Base-by-base conservation (phyloP, 2,797 vertebrate genomes). In the Aplochiton taeniatus region DNA sequence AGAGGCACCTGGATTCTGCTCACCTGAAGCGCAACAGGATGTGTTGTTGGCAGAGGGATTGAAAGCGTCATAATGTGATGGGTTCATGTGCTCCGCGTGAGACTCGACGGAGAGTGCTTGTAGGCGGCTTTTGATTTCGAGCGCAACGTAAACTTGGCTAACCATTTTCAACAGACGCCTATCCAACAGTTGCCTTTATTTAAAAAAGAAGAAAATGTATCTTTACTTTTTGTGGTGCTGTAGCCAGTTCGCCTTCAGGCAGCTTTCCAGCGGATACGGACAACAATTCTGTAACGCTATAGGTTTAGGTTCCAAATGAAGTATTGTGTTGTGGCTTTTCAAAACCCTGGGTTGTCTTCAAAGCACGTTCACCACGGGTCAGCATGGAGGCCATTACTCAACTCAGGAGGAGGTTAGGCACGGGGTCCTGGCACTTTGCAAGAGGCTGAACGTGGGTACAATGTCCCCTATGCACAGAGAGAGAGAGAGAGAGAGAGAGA, bases 311-410 rank as follows among this genome's bases (percentile, higher is more conserved):
- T 79, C 87, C 80, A 90, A 91, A 90, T 89, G 81, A 85, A 74
- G 78, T 70, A 72, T 89, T 89, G 87, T 89, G 72, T 64, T 71
- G 58, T 47, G 8, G 66, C 80, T 81, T 82, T 16, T 72, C 84
- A 66, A 82, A 80, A 53, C 73, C 19, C 64, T 8, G 54, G 49
- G 57, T 68, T 65, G 75, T 75, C 77, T 84, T 84, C 63, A 78
- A 86, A 88, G 78, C 79, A 77, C 83, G 46, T 84, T 89, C 78
- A 82, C 70, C 82, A 72, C 83, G 84, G 83, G 78, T 83, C 85
- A 90, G 85, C 88, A 31, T 31, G 89, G 75, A 84, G 80, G 83
- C 77, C 87, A 90, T 92, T 85, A 91, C 83, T 92, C 89, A 92
- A 91, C 87, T 89, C 71, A 72, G 61, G 55, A 80, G 69, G 81